phyloP scores from a whole-genome alignment of 2,113 vertebrate genomes.

The Chaetorhynchus papuensis region DNA sequence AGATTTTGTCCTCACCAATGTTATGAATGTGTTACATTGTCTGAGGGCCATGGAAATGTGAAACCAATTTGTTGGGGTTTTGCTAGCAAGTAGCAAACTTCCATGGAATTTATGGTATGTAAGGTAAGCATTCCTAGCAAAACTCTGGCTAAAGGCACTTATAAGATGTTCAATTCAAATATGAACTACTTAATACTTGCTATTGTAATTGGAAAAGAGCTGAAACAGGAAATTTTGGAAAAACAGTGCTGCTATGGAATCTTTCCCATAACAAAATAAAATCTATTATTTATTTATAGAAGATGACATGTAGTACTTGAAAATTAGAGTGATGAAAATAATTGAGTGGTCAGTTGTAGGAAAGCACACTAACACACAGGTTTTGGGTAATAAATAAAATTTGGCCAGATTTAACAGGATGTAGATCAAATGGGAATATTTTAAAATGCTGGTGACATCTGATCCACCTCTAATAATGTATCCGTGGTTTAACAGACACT shows the following conservation, averaged over 20 bases:
- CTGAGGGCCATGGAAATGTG: not conserved
- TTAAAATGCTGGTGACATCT: not conserved
- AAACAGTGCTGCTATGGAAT: not conserved
- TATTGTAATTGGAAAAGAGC: slow-evolving; percentile 10
- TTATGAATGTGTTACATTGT: not conserved
- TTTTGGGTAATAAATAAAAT: not conserved
- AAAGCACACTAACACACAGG: not conserved
- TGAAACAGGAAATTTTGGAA: slow-evolving; percentile 1
- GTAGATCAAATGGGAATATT: not conserved
- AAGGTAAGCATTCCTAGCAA: slow-evolving; percentile 18
- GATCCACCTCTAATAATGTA: not conserved
- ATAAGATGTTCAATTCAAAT: not conserved
- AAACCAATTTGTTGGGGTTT: not conserved
- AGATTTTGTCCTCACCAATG: not conserved
- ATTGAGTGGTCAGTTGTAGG: not conserved
- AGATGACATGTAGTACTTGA: not conserved
- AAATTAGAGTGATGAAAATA: not conserved
- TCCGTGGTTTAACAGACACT: slow-evolving; percentile 80
- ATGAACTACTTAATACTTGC: not conserved
- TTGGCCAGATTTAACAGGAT: not conserved
- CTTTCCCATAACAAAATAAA: not conserved
- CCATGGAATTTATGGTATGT: slow-evolving; percentile 22
- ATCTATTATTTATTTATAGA: not conserved
- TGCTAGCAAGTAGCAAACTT: not conserved
- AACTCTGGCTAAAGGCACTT: not conserved